Percentiles rank a stretch among this genome's conserved stretches.
phyloP scores from a whole-genome alignment of 2,888 invertebrate species.

The Oligia fasciuncula region DNA sequence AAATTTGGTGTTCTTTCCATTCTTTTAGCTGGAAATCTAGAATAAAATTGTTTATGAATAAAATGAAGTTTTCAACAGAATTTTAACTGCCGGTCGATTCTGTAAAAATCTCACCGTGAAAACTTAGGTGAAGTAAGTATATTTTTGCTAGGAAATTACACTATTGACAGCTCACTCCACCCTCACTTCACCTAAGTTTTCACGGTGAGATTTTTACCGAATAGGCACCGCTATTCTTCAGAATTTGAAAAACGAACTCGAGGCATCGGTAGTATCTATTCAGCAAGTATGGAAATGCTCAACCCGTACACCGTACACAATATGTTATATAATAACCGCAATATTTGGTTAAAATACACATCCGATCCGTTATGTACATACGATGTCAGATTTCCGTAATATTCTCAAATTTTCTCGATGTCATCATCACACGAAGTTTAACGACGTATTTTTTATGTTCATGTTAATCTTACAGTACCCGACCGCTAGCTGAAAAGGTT shows the following conservation, averaged over 20 bases:
- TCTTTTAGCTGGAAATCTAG: background rate
- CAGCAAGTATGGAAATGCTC: too few species aligned
- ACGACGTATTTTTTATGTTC: constrained; percentile 17
- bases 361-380: background rate
- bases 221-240: too few species aligned
- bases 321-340: background rate
- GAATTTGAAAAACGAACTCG: background rate
- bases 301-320: too few species aligned
- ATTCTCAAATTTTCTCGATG: too few species aligned
- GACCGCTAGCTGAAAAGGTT: constrained; percentile 35
- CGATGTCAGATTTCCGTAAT: background rate
- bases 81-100: background rate
- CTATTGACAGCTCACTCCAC: too few species aligned
- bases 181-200: too few species aligned
- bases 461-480: constrained; percentile 36
- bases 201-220: too few species aligned
- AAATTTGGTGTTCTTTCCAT: background rate
- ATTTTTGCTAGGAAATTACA: too few species aligned
- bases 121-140: too few species aligned
- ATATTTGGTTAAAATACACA: background rate
- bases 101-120: too few species aligned
- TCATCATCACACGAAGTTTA: background rate
- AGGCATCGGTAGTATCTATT: background rate
- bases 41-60: too few species aligned
- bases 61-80: too few species aligned